These are phyloP conservation scores for Cremastobaeus sp. DNA, from an alignment of 2,888 invertebrate genomes.

Conservation along the genomic window DNA sequence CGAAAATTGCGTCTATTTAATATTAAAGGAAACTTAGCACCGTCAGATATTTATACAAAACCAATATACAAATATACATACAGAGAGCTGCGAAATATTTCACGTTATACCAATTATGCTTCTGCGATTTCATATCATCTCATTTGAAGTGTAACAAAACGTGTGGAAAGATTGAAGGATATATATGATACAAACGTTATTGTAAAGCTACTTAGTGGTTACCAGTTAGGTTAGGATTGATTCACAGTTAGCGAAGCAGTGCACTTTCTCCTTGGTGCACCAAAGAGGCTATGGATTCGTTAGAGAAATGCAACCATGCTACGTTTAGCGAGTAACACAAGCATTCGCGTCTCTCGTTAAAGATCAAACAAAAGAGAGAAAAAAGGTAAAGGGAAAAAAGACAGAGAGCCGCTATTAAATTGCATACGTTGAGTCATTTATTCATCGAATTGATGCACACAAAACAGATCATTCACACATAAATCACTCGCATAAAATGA, in stretches of 20 bases:
- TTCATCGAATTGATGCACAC: slow-evolving; percentile 28
- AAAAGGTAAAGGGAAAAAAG: slow-evolving; percentile 15
- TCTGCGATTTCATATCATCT: slow-evolving; percentile 13
- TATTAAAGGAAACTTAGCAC: too few species aligned
- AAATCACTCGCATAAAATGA: slow-evolving; percentile 18
- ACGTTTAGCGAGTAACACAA: slow-evolving; percentile 37
- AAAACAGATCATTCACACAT: slow-evolving; percentile 15
- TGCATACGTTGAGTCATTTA: slow-evolving; percentile 20
- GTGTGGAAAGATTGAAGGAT: slow-evolving; percentile 52
- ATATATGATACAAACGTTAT: slow-evolving; percentile 54
- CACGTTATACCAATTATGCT: slow-evolving; percentile 11
- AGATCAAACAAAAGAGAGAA: slow-evolving; percentile 31
- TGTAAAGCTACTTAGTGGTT: slow-evolving; percentile 67
- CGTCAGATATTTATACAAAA: too few species aligned
- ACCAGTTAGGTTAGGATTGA: slow-evolving; percentile 65
- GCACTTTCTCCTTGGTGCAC: slow-evolving; percentile 55
- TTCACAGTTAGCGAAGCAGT: slow-evolving; percentile 65
- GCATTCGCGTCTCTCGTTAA: slow-evolving; percentile 14
- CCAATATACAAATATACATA: too few species aligned
- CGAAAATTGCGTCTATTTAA: too few species aligned
- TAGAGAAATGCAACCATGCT: slow-evolving; percentile 46
- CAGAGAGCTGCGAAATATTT: too few species aligned
- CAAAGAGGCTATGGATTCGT: slow-evolving; percentile 58
- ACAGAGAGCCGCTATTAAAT: slow-evolving; percentile 5
- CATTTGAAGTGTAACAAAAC: slow-evolving; percentile 40